A percentile compares a stretch with the other conserved stretches of the same genome.
Conservation (phyloP, 2,113 vertebrate genomes). For the Bagarius yarrelli region DNA sequence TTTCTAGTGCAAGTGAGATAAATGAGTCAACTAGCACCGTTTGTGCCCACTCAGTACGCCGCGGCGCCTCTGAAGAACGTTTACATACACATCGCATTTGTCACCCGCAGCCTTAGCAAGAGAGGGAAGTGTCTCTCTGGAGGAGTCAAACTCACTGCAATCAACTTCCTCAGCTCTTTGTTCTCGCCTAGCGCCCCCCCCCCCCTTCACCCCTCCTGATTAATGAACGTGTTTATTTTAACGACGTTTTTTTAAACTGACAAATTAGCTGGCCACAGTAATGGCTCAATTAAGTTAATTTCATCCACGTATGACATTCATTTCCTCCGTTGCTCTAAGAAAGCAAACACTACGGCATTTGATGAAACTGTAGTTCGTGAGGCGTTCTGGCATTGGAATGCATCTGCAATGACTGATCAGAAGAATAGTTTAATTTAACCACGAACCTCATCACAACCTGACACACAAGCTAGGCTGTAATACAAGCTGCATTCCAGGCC, state of each 20-base stretch:
- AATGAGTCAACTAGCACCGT: not conserved
- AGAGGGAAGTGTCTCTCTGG: slow-evolving; percentile 20
- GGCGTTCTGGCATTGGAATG: not conserved
- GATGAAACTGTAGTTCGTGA: slow-evolving; percentile 7
- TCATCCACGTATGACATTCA: slow-evolving; percentile 47
- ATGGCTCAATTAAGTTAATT: slow-evolving; percentile 55
- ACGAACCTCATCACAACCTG: not conserved
- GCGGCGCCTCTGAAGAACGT: slow-evolving; percentile 25
- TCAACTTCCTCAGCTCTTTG: slow-evolving; percentile 28
- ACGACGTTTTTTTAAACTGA: slow-evolving; percentile 41
- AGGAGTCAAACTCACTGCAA: slow-evolving; percentile 26
- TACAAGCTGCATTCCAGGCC: not conserved
- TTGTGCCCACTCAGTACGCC: slow-evolving; percentile 10
- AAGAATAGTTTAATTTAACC: not conserved
- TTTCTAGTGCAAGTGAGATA: slow-evolving; percentile 8
- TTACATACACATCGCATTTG: slow-evolving; percentile 42
- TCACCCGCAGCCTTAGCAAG: slow-evolving; percentile 31
- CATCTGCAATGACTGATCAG: not conserved
- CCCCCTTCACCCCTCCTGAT: slow-evolving; percentile 20
- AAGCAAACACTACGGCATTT: slow-evolving; percentile 31
- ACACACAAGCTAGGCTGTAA: not conserved
- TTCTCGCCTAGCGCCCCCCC: not conserved
- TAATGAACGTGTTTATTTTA: slow-evolving; percentile 49
- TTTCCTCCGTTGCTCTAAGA: slow-evolving; percentile 42
- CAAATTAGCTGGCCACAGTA: slow-evolving; percentile 43